phyloP scores from a whole-genome alignment of 2,888 invertebrate species.

The Dascillus cervinus region DNA sequence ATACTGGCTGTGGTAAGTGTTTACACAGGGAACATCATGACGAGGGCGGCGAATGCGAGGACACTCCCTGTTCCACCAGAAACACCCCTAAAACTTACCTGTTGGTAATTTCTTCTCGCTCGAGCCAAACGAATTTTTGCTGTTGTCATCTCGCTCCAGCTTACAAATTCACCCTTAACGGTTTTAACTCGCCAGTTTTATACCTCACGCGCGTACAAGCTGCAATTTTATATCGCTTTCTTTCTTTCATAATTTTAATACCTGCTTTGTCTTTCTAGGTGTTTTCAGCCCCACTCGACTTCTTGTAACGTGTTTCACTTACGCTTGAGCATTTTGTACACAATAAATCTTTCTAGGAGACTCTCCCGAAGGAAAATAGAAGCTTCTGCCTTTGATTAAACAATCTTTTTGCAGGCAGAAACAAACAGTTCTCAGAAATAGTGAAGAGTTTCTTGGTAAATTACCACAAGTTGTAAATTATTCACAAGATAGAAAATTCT shows the following conservation, averaged over 20 bases:
- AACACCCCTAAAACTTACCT: slow-evolving; percentile 34
- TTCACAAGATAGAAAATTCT: slow-evolving; percentile 10
- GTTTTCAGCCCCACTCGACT: no score
- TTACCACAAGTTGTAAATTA: slow-evolving; percentile 6
- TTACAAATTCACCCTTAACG: slow-evolving; percentile 17
- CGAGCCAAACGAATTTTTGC: slow-evolving; percentile 11
- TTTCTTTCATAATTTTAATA: slow-evolving; percentile 12
- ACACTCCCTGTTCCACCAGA: slow-evolving; percentile 38
- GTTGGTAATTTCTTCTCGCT: slow-evolving; percentile 14
- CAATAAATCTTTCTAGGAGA: no score
- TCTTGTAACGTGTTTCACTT: no score
- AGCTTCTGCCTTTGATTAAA: no score
- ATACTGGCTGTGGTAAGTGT: slow-evolving; percentile 28
- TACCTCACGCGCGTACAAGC: slow-evolving; percentile 20
- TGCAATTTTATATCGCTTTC: slow-evolving; percentile 16
- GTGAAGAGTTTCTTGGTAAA: neutral
- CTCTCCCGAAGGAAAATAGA: no score
- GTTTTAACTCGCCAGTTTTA: slow-evolving; percentile 19
- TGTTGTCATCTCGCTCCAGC: slow-evolving; percentile 14
- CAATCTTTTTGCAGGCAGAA: no score
- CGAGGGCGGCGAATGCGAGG: slow-evolving; percentile 38
- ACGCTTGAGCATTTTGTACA: no score
- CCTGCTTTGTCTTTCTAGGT: no score
- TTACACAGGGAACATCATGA: slow-evolving; percentile 27
- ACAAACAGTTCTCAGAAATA: neutral